phyloP scores from a whole-genome alignment of 2,888 invertebrate species.

The Globia sparganii region DNA sequence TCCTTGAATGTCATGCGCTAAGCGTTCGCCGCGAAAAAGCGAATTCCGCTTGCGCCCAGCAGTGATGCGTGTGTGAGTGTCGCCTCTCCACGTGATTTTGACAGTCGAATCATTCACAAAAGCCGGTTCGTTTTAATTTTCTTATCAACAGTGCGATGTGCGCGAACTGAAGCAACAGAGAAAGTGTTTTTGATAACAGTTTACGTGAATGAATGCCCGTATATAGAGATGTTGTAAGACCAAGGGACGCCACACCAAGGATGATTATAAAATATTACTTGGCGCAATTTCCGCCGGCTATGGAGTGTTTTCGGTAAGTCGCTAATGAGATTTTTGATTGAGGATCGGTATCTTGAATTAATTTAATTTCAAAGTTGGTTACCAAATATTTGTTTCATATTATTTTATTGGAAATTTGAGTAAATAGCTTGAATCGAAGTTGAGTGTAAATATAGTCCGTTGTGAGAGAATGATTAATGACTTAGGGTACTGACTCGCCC shows the following conservation, averaged over 20 bases:
- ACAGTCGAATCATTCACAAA: slow-evolving; percentile 79
- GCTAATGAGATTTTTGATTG: slow-evolving; percentile 75
- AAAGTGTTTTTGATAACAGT: slow-evolving; percentile 82
- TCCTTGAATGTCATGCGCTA: slow-evolving; percentile 86
- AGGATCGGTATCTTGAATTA: slow-evolving; percentile 71
- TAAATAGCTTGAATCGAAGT: slow-evolving; percentile 51
- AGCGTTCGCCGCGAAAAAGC: slow-evolving; percentile 82
- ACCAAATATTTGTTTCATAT: slow-evolving; percentile 69
- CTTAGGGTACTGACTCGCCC: slow-evolving; percentile 43
- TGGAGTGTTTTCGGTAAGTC: slow-evolving; percentile 85
- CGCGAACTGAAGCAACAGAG: slow-evolving; percentile 72
- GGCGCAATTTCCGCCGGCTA: slow-evolving; percentile 75
- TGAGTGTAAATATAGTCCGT: slow-evolving; percentile 45
- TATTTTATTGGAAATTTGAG: slow-evolving; percentile 60
- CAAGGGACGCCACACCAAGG: slow-evolving; percentile 71
- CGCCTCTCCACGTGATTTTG: slow-evolving; percentile 86
- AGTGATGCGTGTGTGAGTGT: slow-evolving; percentile 80
- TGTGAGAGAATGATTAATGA: slow-evolving; percentile 47
- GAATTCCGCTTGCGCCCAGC: slow-evolving; percentile 77
- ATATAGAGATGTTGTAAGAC: slow-evolving; percentile 77
- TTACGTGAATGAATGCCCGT: slow-evolving; percentile 72
- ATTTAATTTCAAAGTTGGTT: slow-evolving; percentile 70
- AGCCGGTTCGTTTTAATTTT: slow-evolving; percentile 78
- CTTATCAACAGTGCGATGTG: slow-evolving; percentile 75
- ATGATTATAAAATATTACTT: slow-evolving; percentile 75